A percentile compares a stretch with the other conserved stretches of the same genome.
Conservation (phyloP, 1,140 invertebrate species). For the Brachionus koreanus region DNA sequence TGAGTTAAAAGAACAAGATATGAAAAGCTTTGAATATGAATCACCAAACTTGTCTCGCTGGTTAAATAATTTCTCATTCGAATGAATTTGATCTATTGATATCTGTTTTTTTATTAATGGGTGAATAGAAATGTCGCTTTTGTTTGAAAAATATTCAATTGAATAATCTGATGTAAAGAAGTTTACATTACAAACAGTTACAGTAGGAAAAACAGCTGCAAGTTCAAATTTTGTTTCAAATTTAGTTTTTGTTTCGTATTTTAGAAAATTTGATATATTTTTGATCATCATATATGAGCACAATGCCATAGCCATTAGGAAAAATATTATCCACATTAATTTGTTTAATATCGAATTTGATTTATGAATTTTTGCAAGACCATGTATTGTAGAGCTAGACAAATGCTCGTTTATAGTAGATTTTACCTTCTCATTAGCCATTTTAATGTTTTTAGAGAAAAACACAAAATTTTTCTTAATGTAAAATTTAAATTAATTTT, state of each 20-base stretch:
- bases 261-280: neutral
- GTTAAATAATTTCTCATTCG: neutral
- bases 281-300: neutral
- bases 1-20: neutral
- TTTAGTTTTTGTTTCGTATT: slow-evolving; percentile 1
- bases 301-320: neutral
- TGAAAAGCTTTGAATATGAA: neutral
- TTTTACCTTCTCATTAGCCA: neutral
- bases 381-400: neutral
- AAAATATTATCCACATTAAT: neutral
- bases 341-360: neutral
- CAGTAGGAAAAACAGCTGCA: neutral
- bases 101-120: neutral
- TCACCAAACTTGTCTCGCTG: neutral
- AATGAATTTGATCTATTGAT: neutral
- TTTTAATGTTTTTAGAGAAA: neutral
- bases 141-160: neutral
- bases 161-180: neutral
- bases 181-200: neutral
- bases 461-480: no score
- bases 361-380: neutral
- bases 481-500: no score
- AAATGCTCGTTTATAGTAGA: neutral
- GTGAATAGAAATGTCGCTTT: neutral
- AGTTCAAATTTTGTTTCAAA: neutral